A percentile compares a stretch with the other conserved stretches of the same genome.
Evolutionary conservation across 2,113 vertebrate species (phyloP).

Genomic region (Paracanthobrama guichenoti): DNA sequence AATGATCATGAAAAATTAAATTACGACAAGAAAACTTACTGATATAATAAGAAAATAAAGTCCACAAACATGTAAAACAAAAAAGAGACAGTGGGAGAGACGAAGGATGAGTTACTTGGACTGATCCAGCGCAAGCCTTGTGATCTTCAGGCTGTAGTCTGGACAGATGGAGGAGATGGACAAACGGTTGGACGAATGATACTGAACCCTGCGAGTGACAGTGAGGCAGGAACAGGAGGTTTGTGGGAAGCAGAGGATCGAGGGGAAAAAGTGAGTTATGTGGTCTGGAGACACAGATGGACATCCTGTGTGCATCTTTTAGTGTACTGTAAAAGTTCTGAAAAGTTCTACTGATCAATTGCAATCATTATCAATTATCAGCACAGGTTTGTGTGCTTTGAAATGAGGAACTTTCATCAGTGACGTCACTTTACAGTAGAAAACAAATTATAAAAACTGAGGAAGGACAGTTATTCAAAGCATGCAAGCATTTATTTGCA

Average conservation of each 20-base stretch:
- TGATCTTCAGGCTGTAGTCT: slow-evolving; percentile 80
- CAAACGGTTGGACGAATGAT: slow-evolving; percentile 76
- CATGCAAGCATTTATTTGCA: neutral
- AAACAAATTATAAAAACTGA: no score
- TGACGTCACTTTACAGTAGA: no score
- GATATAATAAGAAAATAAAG: neutral
- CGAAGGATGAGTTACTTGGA: slow-evolving; percentile 69
- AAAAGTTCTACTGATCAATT: neutral
- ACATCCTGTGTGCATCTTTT: neutral
- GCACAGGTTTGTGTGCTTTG: no score
- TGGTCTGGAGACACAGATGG: neutral
- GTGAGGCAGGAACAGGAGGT: slow-evolving; percentile 33
- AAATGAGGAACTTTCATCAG: no score
- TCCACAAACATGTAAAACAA: neutral
- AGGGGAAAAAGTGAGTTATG: slow-evolving; percentile 10
- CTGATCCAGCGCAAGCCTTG: slow-evolving; percentile 75
- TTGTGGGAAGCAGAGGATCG: slow-evolving; percentile 4
- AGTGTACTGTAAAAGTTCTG: no score
- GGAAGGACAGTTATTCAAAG: no score
- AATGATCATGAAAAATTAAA: neutral
- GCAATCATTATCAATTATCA: neutral
- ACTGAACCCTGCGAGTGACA: slow-evolving; percentile 71
- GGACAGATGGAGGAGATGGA: slow-evolving; percentile 79
- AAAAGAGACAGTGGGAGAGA: slow-evolving; percentile 5
- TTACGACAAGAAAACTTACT: neutral